Evolutionary conservation across 2,797 vertebrate genomes (phyloP).

Genomic region (Oryzias dopingdopingensis): DNA sequence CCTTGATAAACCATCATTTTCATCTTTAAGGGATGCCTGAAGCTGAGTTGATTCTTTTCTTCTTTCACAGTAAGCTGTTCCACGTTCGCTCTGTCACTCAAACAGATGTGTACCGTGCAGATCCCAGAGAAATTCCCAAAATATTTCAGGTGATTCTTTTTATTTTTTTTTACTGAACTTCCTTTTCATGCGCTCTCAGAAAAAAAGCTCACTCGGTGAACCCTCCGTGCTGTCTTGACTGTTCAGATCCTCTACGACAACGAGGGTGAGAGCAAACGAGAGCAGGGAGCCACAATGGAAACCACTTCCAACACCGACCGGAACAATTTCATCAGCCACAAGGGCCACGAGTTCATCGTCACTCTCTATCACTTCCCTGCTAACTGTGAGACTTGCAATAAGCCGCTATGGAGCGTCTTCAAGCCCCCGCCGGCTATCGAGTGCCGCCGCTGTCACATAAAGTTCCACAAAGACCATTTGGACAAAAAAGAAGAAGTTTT

Average conservation of each 20-base stretch:
- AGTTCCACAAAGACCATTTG: constrained; percentile 97
- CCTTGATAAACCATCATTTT: background rate
- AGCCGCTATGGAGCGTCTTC: constrained; percentile 94
- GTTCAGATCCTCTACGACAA: constrained; percentile 93
- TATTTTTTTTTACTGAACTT: background rate
- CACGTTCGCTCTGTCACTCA: constrained; percentile 96
- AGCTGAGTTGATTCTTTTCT: background rate
- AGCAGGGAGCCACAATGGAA: constrained; percentile 85
- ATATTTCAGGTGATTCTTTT: constrained; percentile 90
- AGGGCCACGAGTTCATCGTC: constrained; percentile 95
- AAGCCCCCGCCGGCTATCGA: constrained; percentile 94
- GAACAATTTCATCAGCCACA: constrained; percentile 89
- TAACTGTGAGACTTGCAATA: constrained; percentile 92
- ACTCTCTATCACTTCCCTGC: constrained; percentile 97
- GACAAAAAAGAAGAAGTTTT: constrained; percentile 93
- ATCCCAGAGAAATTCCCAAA: constrained; percentile 92
- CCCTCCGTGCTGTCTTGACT: background rate
- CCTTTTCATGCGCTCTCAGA: background rate
- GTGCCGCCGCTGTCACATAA: constrained; percentile 94
- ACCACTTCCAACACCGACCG: constrained; percentile 79
- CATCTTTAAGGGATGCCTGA: background rate
- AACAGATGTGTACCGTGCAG: constrained; percentile 96
- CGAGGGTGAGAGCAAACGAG: constrained; percentile 94
- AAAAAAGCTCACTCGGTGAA: background rate
- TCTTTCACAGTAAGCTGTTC: constrained; percentile 87